Evolutionary conservation across 1,140 invertebrate genomes (phyloP), one percentile per base, ranked within the genome.

Genomic region (Drosophila tani): DNA sequence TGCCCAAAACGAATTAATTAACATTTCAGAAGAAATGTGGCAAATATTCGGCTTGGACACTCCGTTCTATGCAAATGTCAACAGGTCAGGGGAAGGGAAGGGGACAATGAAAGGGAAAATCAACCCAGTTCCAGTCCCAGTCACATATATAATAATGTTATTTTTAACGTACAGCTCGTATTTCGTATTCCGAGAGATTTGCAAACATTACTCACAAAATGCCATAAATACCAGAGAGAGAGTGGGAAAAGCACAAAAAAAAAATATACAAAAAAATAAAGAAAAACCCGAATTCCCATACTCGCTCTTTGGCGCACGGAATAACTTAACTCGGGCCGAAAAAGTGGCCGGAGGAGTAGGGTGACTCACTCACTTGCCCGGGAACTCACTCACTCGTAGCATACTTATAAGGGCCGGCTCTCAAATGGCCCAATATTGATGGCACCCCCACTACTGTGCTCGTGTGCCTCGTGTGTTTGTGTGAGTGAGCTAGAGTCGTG

Each of bases 131-230:
- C 32, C 29, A 32, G 29, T 32, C 63, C 58, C 51, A 47, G 19
- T 43, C 70, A 55, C 68, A 71, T 51, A 60, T 57, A 79, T 75
- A 77, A 60, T 76, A 73, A 79, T 79, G 78, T 85, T 88, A 90
- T 90, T 90, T 90, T 81, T 91, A 90, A 79, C 78, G 66, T 69
- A 35, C 41, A 43, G 19, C 46, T 57, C 53, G 45, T 47, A 50
- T 9, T 63, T 65, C 45, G 32, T 59, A 59, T 73, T 56, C 62
- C 32, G 59, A 75, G 51, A 73, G 76, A 90, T 81, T 88, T 77
- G 81, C 81, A 75, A 79, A 79, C 82, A 82, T 86, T 79, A 86
- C 74, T 79, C 80, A 84, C 73, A 84, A 88, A 56, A 84, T 79
- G 85, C 77, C 84, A 88, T 84, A 81, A 90, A 90, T 81, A 75